Evolutionary conservation across 2,797 vertebrate genomes (phyloP).

Genomic region (Sebastes taczanowskii): DNA sequence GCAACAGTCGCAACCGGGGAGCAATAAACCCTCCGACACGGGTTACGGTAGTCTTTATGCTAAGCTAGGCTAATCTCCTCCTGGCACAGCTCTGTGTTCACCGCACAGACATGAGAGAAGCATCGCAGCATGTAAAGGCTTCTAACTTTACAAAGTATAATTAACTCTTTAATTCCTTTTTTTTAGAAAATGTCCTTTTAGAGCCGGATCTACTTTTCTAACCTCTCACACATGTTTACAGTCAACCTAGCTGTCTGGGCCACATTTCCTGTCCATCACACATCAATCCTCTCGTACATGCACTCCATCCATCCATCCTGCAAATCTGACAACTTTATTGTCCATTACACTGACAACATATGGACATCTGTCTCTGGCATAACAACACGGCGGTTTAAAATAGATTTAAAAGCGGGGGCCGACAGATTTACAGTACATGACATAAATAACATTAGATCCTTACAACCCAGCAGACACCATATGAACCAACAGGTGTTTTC

Average conservation of each 20-base stretch:
- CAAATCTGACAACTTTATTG: slow-evolving; percentile 57
- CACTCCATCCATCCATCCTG: slow-evolving; percentile 2
- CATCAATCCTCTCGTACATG: neutral
- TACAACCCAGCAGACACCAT: neutral
- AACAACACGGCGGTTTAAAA: slow-evolving; percentile 5
- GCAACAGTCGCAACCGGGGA: neutral
- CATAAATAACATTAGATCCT: slow-evolving; percentile 36
- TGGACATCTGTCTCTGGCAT: slow-evolving; percentile 4
- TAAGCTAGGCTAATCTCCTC: neutral
- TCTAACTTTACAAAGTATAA: neutral
- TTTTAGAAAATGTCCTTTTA: too few species aligned
- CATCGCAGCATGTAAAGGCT: neutral
- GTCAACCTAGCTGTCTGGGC: neutral
- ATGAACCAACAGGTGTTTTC: slow-evolving; percentile 37
- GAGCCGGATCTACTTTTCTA: neutral
- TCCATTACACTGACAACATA: slow-evolving; percentile 31
- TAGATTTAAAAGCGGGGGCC: slow-evolving; percentile 46
- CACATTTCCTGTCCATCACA: neutral
- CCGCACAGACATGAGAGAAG: too few species aligned
- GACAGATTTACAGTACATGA: slow-evolving; percentile 57
- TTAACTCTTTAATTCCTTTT: neutral
- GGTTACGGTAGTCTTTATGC: neutral
- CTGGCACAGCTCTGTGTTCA: fast-evolving
- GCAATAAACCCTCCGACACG: neutral
- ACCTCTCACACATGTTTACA: neutral